Evolutionary conservation across 1,140 invertebrate species (phyloP), one percentile per base, ranked within the genome.

Genomic region (Bombus difficillimus): DNA sequence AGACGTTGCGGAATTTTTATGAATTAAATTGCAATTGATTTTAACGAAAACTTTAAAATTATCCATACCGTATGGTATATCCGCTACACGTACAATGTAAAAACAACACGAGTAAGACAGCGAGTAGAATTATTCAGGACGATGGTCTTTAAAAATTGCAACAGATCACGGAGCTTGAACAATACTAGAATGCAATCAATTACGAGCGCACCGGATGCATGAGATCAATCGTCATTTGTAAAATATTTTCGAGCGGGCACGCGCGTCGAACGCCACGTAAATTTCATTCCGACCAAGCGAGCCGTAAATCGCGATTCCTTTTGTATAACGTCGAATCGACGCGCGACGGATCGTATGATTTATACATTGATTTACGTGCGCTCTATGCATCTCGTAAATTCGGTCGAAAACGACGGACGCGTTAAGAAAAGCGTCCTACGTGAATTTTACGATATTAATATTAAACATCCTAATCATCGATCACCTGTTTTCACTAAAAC

Each of bases 161-260:
- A 32, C 77, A 9, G 28, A 66, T 66, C 34, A 15, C 25, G 43
- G 2, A 2, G 5, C 3, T 13, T n/a, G 37, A 59, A 47, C 66
- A 34, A 10, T 15, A 32, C n/a, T 15, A 15, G 3, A 39, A 32
- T 32, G 72, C 71, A 62, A 83, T 83, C 72, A 83, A 83, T 83
- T 66, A 66, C 59, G 13, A 3, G 22, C 59, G 59, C 59, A 34
- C 62, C 59, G 81, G 41, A 83, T n/a, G 72, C 53, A 22, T 13
- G 59, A 47, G 74, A 83, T 83, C 81, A 77, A 78, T 83, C 53
- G 73, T 77, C 81, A 77, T 77, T 78, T 57, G 81, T 78, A 32
- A 83, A 83, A 77, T 57, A 83, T 78, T 83, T 78, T 75, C 57
- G 34, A 68, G 37, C 47, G 32, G 39, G 3, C 22, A 12, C 39